Evolutionary conservation across 2,888 invertebrate species (phyloP).

Genomic region (Tuberolachnus salignus): DNA sequence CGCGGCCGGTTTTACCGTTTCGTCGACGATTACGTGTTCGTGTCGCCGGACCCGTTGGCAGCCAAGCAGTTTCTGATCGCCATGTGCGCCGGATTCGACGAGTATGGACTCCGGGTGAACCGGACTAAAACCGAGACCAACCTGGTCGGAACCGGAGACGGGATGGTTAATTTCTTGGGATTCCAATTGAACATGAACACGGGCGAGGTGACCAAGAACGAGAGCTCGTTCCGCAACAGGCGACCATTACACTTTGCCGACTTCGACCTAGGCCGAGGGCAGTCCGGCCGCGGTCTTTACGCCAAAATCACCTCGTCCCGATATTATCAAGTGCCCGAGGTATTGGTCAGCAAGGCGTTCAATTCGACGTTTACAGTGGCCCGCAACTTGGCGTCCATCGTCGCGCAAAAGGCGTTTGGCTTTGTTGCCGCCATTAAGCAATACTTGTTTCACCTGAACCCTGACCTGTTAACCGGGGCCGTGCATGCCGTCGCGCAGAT

Average conservation of each 20-base stretch:
- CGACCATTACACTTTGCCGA: conserved; percentile 43
- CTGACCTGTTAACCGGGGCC: neutral
- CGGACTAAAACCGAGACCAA: conserved; percentile 39
- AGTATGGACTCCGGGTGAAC: conserved; percentile 29
- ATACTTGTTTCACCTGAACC: conserved; percentile 42
- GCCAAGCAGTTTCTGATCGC: conserved; percentile 14
- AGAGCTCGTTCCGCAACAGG: neutral
- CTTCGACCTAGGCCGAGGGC: conserved; percentile 7
- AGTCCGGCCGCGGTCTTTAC: neutral
- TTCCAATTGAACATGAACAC: conserved; percentile 23
- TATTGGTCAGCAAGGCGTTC: conserved; percentile 5
- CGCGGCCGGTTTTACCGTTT: conserved; percentile 25
- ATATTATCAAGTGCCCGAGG: neutral
- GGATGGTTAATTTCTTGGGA: conserved; percentile 24
- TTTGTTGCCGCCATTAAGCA: conserved; percentile 4
- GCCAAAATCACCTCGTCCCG: neutral
- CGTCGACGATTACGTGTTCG: conserved; percentile 45
- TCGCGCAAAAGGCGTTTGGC: conserved; percentile 27
- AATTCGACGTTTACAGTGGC: conserved; percentile 9
- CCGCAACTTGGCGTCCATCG: conserved; percentile 24
- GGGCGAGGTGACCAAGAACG: conserved; percentile 35
- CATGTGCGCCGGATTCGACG: conserved; percentile 29
- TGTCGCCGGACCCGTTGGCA: neutral
- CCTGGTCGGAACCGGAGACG: neutral
- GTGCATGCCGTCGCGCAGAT: conserved; percentile 11